Base-by-base conservation (phyloP, 2,113 vertebrate genomes). In the Pterocles burchelli region DNA sequence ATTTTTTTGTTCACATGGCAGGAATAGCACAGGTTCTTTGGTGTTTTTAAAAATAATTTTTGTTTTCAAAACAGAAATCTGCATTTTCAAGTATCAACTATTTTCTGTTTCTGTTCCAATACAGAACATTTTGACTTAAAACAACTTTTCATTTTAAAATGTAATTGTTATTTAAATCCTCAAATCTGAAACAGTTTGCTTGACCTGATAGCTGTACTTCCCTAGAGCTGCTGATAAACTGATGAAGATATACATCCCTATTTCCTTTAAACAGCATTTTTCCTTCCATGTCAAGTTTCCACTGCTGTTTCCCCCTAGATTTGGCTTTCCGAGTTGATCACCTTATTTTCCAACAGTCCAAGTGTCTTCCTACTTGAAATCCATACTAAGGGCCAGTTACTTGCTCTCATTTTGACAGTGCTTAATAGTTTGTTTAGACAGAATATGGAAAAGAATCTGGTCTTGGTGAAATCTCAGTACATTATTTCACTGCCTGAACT, bases 1-100 rank as follows among this genome's bases (percentile, higher is more conserved):
- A 28, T 5, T 11, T 36, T 38, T 33, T 34, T 24, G 10, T 29
- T 0, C 4, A 3, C 5, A 21, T 26, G 3, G 3, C 18, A 72
- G 65, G 15, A 54, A 57, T 5, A 58, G 18, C 21, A 28, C 6
- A 36, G 9, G 22, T 58, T 85, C 66, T 15, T n/a, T n/a, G 5
- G 21, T 4, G 13, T 43, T 86, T 51, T 72, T 66, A 9, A 29
- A 88, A 74, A 34, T 41, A 1, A 29, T 51, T 11, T 80, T 88
- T 2, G 5, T 57, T 85, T 88, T 71, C 13, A 15, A 90, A 83
- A 36, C 7, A 57, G 4, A 54, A 79, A 68, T 43, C 22, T 82
- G 1, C 7, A 18, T 75, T 93, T 89, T 76, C 21, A 52, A 31
- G 11, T 49, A n/a, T 57, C 7, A 58, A 28, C 1, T 20, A 61